phyloP scores from a whole-genome alignment of 2,113 vertebrate species.

The Lophotis ruficrista region DNA sequence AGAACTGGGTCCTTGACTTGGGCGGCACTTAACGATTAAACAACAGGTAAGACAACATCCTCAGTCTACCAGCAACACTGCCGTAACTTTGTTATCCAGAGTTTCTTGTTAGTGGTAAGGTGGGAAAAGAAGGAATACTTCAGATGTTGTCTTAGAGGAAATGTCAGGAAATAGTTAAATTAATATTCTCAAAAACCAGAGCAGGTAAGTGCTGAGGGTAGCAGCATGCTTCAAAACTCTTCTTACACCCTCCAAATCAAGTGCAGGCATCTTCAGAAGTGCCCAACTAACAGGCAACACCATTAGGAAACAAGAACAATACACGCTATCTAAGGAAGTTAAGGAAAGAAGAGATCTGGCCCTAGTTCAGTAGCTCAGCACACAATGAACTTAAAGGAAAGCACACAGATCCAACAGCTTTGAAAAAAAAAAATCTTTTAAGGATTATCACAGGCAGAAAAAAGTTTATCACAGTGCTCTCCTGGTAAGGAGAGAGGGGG shows the following conservation, averaged over 20 bases:
- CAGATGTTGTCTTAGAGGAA: background rate
- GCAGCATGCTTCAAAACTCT: background rate
- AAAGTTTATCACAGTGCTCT: background rate
- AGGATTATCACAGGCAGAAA: background rate
- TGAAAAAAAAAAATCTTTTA: background rate
- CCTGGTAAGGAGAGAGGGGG: background rate
- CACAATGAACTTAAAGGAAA: background rate
- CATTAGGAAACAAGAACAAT: background rate
- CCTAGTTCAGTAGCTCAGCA: background rate
- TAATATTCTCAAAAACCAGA: background rate
- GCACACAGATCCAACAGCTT: background rate
- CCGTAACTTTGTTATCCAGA: background rate
- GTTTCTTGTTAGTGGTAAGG: background rate
- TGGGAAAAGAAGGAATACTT: background rate
- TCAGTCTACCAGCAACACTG: background rate
- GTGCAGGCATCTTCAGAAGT: background rate
- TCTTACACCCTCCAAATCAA: background rate
- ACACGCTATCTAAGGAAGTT: background rate
- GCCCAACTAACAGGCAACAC: background rate
- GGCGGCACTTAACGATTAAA: background rate
- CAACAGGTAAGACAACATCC: background rate
- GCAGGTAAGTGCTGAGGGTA: background rate
- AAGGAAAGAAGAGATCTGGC: background rate
- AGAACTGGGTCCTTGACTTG: background rate
- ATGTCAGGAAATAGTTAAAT: background rate